Percentiles rank a stretch among this genome's conserved stretches.
Evolutionary conservation across 1,140 invertebrate species (phyloP).

Genomic region (Argopecten irradians): DNA sequence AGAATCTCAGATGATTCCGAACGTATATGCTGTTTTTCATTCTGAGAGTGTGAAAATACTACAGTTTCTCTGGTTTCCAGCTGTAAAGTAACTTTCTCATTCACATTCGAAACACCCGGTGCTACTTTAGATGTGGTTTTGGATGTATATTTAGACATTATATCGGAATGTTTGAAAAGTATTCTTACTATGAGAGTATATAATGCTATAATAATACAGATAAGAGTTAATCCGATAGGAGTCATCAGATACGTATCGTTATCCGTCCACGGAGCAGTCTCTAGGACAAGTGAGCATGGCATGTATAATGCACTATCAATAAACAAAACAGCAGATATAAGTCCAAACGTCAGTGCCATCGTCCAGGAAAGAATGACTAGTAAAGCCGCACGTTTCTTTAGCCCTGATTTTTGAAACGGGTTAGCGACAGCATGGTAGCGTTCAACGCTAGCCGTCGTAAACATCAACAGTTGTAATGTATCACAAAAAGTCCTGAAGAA

Average conservation of each 20-base stretch:
- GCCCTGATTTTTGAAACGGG: constrained; percentile 46
- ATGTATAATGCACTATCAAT: constrained; percentile 35
- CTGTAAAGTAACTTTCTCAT: background rate
- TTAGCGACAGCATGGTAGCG: constrained; percentile 43
- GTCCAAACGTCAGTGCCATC: constrained; percentile 18
- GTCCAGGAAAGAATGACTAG: constrained; percentile 38
- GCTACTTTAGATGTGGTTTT: constrained; percentile 36
- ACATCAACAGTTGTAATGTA: constrained; percentile 36
- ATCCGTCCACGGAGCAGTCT: constrained; percentile 32
- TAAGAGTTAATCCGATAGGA: constrained; percentile 44
- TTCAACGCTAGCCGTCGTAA: constrained; percentile 48
- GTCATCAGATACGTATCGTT: constrained; percentile 52
- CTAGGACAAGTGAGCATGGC: background rate
- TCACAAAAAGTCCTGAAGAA: constrained; percentile 44
- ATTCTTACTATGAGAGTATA: constrained; percentile 54
- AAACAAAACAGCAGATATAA: constrained; percentile 35
- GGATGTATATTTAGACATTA: constrained; percentile 41
- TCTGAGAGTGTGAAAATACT: background rate
- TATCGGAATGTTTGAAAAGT: constrained; percentile 45
- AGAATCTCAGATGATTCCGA: background rate
- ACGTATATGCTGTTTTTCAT: background rate
- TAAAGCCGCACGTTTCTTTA: constrained; percentile 10
- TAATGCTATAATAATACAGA: constrained; percentile 45
- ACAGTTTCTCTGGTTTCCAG: background rate
- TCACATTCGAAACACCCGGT: constrained; percentile 35